Base-by-base conservation (phyloP, 1,140 invertebrate genomes). In the Halyomorpha halys region DNA sequence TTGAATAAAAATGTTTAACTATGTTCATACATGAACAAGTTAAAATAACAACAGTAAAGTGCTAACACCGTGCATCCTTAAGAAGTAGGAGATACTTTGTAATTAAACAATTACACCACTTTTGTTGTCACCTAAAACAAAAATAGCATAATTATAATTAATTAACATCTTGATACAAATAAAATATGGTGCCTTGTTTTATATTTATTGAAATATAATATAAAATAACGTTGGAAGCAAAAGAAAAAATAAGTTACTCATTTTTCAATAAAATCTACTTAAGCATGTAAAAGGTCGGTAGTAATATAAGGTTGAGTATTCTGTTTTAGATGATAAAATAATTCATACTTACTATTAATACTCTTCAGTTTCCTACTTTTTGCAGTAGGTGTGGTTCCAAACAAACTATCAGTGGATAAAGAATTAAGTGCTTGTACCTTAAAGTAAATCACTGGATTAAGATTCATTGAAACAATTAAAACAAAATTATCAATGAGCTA, bases 91-190 rank as follows among this genome's bases (percentile, higher is more conserved):
- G 34, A 39, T 39, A 39, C 34, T 39, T 39, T 2, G 34, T 13
- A 39, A 39, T 39, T 56, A 56, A 56, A 56, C 53, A 25, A 56
- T 56, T 16, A 56, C 53, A 56, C 53, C 53, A 56, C 18, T 56
- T 56, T 56, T 56, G 53, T 56, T 56, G 53, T 56, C 53, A 56
- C 53, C 53, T 56, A 56, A 23, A 56, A 56, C n/a, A 49, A 21
- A 49, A 49, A 49, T 11, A 39, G 5, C 34, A 39, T 13, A 39
- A 6, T n/a, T 49, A 18, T 18, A 49, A 49, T 16, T 19, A 49
- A 19, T 49, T 19, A 1, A 11, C 47, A 49, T 19, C 5, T 6
- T 18, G 19, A n/a, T 2, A 49, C 3, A 49, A 49, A 19, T 2
- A 16, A 16, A 14, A 14, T 5, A 47, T 3, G 13, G 13, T 47